Conservation (phyloP, 2,113 vertebrate species). For the Hepsetus odoe region DNA sequence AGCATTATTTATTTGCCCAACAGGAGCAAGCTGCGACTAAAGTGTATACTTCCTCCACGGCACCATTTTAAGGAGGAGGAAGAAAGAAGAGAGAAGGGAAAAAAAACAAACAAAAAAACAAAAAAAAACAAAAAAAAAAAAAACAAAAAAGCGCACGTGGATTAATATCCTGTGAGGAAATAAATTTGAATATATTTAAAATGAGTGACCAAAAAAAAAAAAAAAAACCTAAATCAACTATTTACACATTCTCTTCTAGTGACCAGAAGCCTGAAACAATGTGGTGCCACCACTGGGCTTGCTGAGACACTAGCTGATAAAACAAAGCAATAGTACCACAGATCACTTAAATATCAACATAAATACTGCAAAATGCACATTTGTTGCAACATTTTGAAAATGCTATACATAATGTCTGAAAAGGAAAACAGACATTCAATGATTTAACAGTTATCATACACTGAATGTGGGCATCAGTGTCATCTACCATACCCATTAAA, state of each 20-base stretch:
- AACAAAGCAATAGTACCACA: constrained; percentile 56
- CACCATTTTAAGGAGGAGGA: too few species aligned
- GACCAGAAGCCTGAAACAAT: constrained; percentile 21
- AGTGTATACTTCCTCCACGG: constrained; percentile 20
- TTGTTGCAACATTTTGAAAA: constrained; percentile 75
- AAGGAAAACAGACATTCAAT: constrained; percentile 79
- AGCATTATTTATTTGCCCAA: constrained; percentile 56
- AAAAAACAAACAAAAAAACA: too few species aligned
- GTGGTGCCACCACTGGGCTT: constrained; percentile 1
- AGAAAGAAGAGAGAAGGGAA: too few species aligned
- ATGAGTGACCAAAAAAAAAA: not conserved
- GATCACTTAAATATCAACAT: constrained; percentile 81
- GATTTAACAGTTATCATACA: constrained; percentile 74
- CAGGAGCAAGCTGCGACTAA: constrained; percentile 49
- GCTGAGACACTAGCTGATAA: constrained; percentile 39
- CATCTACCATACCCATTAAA: constrained; percentile 73
- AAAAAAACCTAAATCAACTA: constrained; percentile 17
- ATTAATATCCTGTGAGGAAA: constrained; percentile 19
- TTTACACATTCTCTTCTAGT: constrained; percentile 26
- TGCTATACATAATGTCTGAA: constrained; percentile 74
- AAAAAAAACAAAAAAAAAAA: constrained; percentile 16
- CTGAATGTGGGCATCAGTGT: constrained; percentile 81
- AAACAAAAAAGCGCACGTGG: not conserved
- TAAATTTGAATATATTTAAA: too few species aligned
- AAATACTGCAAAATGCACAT: constrained; percentile 84